Conservation (phyloP, 1,140 invertebrate species). For the Piezodorus guildinii region DNA sequence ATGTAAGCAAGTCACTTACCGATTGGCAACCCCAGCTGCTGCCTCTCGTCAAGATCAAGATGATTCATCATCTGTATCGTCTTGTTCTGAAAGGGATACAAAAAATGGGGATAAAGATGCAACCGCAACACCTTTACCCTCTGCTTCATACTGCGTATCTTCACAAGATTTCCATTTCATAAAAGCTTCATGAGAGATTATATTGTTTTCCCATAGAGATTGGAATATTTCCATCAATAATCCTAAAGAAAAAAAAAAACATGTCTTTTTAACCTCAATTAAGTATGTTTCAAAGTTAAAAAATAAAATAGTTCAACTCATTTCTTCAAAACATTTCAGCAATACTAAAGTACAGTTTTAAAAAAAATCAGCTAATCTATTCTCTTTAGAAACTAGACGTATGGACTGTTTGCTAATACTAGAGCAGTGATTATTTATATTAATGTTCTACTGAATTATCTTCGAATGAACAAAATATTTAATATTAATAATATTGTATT, state of each 20-base stretch:
- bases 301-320: no score
- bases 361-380: no score
- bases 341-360: no score
- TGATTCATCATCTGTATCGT: slow-evolving; percentile 32
- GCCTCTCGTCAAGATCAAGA: slow-evolving; percentile 4
- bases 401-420: no score
- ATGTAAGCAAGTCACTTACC: not conserved
- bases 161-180: slow-evolving; percentile 42
- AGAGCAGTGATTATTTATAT: no score
- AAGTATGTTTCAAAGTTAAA: no score
- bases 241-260: slow-evolving; percentile 29
- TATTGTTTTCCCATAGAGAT: slow-evolving; percentile 42
- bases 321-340: no score
- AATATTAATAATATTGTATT: no score
- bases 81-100: slow-evolving; percentile 42
- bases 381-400: no score
- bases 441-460: no score
- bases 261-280: slow-evolving; percentile 17
- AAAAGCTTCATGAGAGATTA: slow-evolving; percentile 50
- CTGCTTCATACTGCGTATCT: slow-evolving; percentile 42
- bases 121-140: slow-evolving; percentile 46
- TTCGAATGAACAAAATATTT: no score
- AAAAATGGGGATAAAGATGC: slow-evolving; percentile 47
- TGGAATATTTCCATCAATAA: slow-evolving; percentile 42
- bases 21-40: not conserved